Conservation (phyloP, 2,888 invertebrate species). For the Petrophora chlorosata region DNA sequence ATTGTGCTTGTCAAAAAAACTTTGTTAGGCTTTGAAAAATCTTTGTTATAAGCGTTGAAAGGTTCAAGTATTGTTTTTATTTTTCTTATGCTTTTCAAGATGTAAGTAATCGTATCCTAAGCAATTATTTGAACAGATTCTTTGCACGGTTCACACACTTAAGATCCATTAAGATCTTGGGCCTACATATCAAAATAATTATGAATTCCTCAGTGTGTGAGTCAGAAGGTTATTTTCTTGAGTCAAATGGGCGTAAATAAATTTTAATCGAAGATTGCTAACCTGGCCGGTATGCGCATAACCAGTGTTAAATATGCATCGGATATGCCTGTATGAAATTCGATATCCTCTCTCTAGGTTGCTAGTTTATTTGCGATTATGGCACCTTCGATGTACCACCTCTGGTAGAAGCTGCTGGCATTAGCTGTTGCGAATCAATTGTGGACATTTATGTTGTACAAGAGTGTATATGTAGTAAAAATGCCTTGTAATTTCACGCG, state of each 20-base stretch:
- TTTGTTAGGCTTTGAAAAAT: too few relatives aligned
- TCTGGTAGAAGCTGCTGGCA: too few relatives aligned
- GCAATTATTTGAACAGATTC: constrained; percentile 5
- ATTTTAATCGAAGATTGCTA: constrained; percentile 32
- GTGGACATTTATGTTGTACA: too few relatives aligned
- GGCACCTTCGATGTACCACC: too few relatives aligned
- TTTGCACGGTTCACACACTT: constrained; percentile 29
- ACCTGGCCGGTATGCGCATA: constrained; percentile 21
- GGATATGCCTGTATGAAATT: constrained; percentile 22
- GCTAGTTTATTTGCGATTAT: constrained; percentile 9
- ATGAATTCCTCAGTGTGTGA: constrained; percentile 29
- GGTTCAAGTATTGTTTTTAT: constrained; percentile 3
- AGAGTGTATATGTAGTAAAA: too few relatives aligned
- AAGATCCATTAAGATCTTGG: constrained; percentile 17
- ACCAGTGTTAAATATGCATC: constrained; percentile 15
- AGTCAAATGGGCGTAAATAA: constrained; percentile 24
- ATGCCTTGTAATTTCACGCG: too few relatives aligned
- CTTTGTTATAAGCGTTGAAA: not conserved
- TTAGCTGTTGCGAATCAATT: constrained; percentile 11
- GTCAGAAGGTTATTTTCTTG: constrained; percentile 25
- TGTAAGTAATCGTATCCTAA: not conserved
- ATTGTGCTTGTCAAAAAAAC: too few relatives aligned
- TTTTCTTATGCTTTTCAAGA: not conserved
- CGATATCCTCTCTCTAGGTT: constrained; percentile 23
- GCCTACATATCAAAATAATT: constrained; percentile 26